Base-by-base conservation (phyloP, 1,140 invertebrate genomes). In the Aphaenogaster rudis region DNA sequence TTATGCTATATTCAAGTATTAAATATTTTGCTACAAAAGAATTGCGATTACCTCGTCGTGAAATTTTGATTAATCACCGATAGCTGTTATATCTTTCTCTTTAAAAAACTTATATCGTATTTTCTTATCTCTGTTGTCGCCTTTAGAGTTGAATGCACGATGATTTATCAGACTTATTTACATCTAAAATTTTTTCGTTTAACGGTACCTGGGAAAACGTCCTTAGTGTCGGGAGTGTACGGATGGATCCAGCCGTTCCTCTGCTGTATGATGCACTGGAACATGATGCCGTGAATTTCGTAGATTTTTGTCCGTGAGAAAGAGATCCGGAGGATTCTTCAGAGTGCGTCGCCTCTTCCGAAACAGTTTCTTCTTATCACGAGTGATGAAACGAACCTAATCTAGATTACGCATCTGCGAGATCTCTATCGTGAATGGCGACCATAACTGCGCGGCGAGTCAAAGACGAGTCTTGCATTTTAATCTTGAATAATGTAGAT, bases 201-300 rank as follows among this genome's bases (percentile, higher is more conserved):
- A 2, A 36, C 15, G n/a, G 3, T 96, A 98, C 97, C 97, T 97
- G 97, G 97, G 95, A 97, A 97, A 36, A 97, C 97, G 94, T 97
- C 97, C 95, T 97, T 97, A 93, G 97, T 96, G 92, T 98, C 97
- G 61, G 97, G 96, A 92, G 96, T 97, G 87, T 96, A 96, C 64
- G 96, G 96, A 94, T 97, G 96, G 91, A 97, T 97, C 97, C 97
- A 97, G 93, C 97, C 97, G 94, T 97, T 97, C 88, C 96, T 96
- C 94, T 97, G 97, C 95, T 98, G 97, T 92, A 98, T 97, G 91
- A 98, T 98, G 94, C 97, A 98, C 96, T 98, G 97, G 95, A 98
- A 98, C 97, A 98, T 97, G 93, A 90, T 93, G 90, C 50, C 11
- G 42, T 50, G 59, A 76, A n/a, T 82, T 72, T 71, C 36, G 64